Evolutionary conservation across 2,797 vertebrate genomes (phyloP).

Genomic region (Lemur catta): DNA sequence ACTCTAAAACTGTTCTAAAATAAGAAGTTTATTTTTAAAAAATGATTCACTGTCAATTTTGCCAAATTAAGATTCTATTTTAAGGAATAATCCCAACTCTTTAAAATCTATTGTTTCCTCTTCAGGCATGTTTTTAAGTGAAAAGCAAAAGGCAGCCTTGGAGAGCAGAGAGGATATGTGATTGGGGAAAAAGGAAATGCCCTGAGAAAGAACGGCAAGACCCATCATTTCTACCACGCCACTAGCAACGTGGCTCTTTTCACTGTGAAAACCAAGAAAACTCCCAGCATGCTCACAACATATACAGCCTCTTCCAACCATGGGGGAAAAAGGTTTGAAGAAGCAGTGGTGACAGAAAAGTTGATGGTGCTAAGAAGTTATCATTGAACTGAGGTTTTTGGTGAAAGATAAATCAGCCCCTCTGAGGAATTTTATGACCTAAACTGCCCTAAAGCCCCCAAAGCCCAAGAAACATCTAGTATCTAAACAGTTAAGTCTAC

Average conservation of each 20-base stretch:
- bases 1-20: constrained; percentile 33
- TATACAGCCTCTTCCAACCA: neutral
- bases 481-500: neutral
- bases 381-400: neutral
- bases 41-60: neutral
- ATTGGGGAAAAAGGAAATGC: rapidly evolving
- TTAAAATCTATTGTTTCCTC: constrained; percentile 13
- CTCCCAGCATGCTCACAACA: neutral
- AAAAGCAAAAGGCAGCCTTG: neutral
- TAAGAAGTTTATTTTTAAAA: neutral
- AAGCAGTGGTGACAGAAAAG: neutral
- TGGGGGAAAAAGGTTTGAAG: rapidly evolving
- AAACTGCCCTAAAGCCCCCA: neutral
- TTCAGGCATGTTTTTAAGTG: neutral
- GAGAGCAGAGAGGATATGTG: neutral
- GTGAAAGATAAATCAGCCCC: neutral
- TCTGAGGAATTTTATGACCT: neutral
- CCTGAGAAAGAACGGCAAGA: neutral
- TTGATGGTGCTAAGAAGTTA: neutral
- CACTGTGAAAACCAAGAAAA: neutral
- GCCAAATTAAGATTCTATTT: constrained; percentile 25
- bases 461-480: neutral
- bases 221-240: neutral
- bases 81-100: neutral
- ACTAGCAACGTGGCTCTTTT: neutral